These are phyloP conservation scores for Stenolophus ochropezus DNA, from an alignment of 2,888 invertebrate genomes.

Conservation along the genomic window DNA sequence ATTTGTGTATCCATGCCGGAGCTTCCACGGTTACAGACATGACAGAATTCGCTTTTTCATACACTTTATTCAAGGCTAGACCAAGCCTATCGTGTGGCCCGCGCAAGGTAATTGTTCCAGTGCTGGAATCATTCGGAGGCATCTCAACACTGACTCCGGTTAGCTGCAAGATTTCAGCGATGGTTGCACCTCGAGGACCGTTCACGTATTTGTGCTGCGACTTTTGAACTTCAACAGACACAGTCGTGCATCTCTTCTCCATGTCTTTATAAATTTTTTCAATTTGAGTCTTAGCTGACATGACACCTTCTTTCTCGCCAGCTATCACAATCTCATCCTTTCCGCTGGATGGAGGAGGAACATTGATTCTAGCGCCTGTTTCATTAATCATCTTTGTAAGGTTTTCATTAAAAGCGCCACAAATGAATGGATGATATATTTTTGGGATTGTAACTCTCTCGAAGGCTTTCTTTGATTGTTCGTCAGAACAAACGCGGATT, in stretches of 20 bases:
- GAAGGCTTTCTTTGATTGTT: conserved; percentile 96
- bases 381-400: conserved; percentile 83
- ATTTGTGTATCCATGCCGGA: conserved; percentile 97
- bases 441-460: conserved; percentile 93
- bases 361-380: conserved; percentile 93
- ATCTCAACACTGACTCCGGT: conserved; percentile 98
- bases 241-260: conserved; percentile 89
- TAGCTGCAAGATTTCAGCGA: conserved; percentile 94
- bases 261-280: conserved; percentile 90
- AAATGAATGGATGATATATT: conserved; percentile 97
- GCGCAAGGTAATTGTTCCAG: conserved; percentile 94
- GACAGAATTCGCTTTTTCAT: conserved; percentile 96
- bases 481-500: conserved; percentile 94
- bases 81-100: conserved; percentile 96
- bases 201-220: conserved; percentile 98
- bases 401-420: conserved; percentile 91
- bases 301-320: conserved; percentile 96
- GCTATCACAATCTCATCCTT: conserved; percentile 96
- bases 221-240: conserved; percentile 96
- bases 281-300: conserved; percentile 89
- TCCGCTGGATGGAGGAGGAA: conserved; percentile 93
- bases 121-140: conserved; percentile 90
- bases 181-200: conserved; percentile 92
- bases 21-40: conserved; percentile 91
- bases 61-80: conserved; percentile 87